phyloP scores from a whole-genome alignment of 2,888 invertebrate genomes.

The Chaetogeoica ovagalla region DNA sequence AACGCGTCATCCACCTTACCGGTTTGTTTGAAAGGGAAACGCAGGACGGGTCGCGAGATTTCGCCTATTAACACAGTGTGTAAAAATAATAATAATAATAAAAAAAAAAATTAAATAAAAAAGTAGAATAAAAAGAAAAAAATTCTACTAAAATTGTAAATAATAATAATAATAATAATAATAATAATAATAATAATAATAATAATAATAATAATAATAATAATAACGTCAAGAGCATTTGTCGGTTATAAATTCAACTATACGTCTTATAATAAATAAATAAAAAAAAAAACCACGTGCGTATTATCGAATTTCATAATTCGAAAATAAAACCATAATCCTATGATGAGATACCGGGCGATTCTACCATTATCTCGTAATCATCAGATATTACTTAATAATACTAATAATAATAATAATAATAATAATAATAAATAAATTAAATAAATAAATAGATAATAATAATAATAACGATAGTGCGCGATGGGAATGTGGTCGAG shows the following conservation, averaged over 20 bases:
- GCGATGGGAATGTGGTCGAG: background rate
- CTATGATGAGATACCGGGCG: background rate
- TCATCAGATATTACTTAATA: constrained; percentile 1
- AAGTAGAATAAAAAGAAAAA: constrained; percentile 20
- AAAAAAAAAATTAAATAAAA: constrained; percentile 11
- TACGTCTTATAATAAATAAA: background rate
- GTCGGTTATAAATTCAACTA: constrained; percentile 8
- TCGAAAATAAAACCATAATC: constrained; percentile 24
- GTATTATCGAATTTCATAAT: background rate
- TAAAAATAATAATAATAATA: constrained; percentile 23
- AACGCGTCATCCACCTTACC: constrained; percentile 20
- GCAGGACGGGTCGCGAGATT: background rate
- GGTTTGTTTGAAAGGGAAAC: constrained; percentile 21
- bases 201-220: constrained; percentile 7
- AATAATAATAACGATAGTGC: constrained; percentile 33
- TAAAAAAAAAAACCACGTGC: background rate
- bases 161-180: constrained; percentile 29
- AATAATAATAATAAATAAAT: background rate
- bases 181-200: background rate
- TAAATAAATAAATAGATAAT: constrained; percentile 6
- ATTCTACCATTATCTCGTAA: background rate
- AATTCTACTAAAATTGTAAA: constrained; percentile 28
- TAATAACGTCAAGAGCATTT: constrained; percentile 44
- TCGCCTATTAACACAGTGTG: constrained; percentile 12
- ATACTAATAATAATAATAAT: constrained; percentile 18